Evolutionary conservation across 2,113 vertebrate genomes (phyloP).

Genomic region (Ranitomeya imitator): DNA sequence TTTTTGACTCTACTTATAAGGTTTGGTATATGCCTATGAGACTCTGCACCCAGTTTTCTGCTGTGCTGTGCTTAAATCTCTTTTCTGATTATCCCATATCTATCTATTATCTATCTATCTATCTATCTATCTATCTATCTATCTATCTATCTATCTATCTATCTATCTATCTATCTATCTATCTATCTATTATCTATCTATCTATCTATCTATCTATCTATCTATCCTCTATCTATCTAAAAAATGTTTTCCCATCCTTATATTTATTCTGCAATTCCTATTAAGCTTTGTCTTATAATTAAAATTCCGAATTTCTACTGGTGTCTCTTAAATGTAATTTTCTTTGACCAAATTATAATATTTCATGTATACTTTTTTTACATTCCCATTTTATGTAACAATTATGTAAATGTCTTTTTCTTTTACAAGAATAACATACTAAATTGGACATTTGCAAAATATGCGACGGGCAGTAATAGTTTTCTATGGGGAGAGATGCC

Average conservation of each 20-base stretch:
- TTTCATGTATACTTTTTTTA: background rate
- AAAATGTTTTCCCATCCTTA: background rate
- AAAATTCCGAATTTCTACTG: background rate
- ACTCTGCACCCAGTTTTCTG: no score
- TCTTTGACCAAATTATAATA: background rate
- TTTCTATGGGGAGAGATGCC: slow-evolving; percentile 38
- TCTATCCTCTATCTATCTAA: background rate
- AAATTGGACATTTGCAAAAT: slow-evolving; percentile 40
- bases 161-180: no score
- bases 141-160: no score
- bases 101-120: no score
- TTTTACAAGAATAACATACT: background rate
- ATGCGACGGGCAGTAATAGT: slow-evolving; percentile 26
- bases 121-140: no score
- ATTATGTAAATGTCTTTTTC: slow-evolving; percentile 17
- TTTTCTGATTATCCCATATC: no score
- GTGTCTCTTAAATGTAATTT: background rate
- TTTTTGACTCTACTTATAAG: no score
- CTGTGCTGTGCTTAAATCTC: no score
- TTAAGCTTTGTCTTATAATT: background rate
- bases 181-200: no score
- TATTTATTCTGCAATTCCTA: background rate
- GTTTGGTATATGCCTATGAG: no score
- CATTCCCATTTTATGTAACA: background rate
- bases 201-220: no score